phyloP scores from a whole-genome alignment of 1,140 invertebrate species.

The Armadillidium nasatum region DNA sequence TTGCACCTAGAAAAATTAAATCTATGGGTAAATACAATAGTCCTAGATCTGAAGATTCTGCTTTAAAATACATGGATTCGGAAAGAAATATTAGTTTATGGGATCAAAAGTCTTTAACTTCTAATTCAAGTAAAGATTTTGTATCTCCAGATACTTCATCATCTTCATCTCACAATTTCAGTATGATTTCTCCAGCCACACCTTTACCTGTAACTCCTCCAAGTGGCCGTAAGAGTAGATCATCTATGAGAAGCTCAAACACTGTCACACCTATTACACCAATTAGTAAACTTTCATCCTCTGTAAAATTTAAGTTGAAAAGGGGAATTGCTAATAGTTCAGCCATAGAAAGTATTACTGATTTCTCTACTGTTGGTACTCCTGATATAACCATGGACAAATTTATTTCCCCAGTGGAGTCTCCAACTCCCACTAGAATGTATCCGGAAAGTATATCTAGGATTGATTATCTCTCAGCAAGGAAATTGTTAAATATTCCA shows the following conservation, averaged over 20 bases:
- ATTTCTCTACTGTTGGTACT: slow-evolving; percentile 34
- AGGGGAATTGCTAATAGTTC: neutral
- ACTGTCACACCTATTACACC: neutral
- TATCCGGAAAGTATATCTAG: slow-evolving; percentile 27
- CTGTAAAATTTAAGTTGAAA: neutral
- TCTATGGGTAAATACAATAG: too few relatives aligned
- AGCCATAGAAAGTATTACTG: slow-evolving; percentile 31
- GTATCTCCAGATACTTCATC: neutral
- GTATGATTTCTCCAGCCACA: neutral
- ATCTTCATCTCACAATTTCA: neutral
- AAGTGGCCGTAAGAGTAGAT: neutral
- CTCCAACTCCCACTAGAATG: slow-evolving; percentile 19
- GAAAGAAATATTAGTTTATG: too few relatives aligned
- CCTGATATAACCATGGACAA: slow-evolving; percentile 35
- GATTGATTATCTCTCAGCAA: neutral
- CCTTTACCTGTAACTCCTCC: neutral
- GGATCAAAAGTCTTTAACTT: too few relatives aligned
- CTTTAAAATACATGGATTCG: too few relatives aligned
- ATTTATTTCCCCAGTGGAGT: slow-evolving; percentile 35
- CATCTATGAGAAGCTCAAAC: neutral
- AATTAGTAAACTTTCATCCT: neutral
- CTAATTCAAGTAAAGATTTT: too few relatives aligned
- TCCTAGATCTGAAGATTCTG: neutral
- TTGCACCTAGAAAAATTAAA: too few relatives aligned
- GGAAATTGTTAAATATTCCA: slow-evolving; percentile 19